Evolutionary conservation across 1,140 invertebrate genomes (phyloP).

Genomic region (Xylocopa sonorina): DNA sequence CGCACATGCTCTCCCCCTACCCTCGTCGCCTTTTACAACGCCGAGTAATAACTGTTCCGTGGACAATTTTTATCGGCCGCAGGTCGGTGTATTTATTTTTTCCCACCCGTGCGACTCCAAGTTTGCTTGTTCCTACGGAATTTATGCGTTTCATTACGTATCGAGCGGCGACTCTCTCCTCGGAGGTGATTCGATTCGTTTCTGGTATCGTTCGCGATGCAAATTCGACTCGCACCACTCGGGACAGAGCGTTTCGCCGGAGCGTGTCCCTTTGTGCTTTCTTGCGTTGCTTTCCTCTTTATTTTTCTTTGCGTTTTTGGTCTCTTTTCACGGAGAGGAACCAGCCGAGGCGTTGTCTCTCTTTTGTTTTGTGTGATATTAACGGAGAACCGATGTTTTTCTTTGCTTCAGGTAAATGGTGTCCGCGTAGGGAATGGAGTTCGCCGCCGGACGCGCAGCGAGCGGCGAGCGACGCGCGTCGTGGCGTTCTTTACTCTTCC

Average conservation of each 20-base stretch:
- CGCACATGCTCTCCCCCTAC: background rate
- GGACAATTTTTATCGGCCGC: slow-evolving; percentile 27
- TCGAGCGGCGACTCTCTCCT: slow-evolving; percentile 1
- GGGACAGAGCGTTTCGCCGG: too few species aligned
- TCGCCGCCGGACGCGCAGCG: slow-evolving; percentile 89
- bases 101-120: too few species aligned
- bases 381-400: slow-evolving; percentile 62
- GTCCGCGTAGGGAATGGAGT: slow-evolving; percentile 92
- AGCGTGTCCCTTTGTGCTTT: too few species aligned
- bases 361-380: slow-evolving; percentile 24
- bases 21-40: too few species aligned
- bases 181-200: slow-evolving; percentile 1
- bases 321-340: too few species aligned
- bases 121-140: background rate
- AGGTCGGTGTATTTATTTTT: slow-evolving; percentile 52
- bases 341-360: too few species aligned
- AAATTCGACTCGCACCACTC: slow-evolving; percentile 15
- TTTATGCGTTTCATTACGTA: slow-evolving; percentile 17
- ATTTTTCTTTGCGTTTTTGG: too few species aligned
- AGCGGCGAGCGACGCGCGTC: slow-evolving; percentile 88
- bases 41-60: slow-evolving; percentile 51
- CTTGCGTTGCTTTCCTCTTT: too few species aligned
- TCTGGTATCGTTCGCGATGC: slow-evolving; percentile 20
- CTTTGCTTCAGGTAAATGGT: slow-evolving; percentile 91
- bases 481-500: slow-evolving; percentile 91